Evolutionary conservation across 1,140 invertebrate genomes (phyloP).

Genomic region (Diploscapter pachys): DNA sequence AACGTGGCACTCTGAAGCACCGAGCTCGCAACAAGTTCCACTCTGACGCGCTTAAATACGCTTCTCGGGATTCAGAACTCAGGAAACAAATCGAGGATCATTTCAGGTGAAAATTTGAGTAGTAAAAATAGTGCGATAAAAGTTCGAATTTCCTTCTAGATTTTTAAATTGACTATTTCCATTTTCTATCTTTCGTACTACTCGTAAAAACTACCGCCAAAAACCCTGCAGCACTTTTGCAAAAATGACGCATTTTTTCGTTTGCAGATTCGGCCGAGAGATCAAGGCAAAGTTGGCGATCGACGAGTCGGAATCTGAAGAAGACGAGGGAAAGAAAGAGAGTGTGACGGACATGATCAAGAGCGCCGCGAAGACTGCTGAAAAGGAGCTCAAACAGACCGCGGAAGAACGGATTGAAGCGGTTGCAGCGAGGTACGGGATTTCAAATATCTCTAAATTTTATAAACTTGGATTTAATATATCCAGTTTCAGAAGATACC

Average conservation of each 20-base stretch:
- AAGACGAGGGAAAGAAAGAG: neutral
- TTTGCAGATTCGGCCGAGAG: constrained; percentile 69
- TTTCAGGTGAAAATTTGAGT: constrained; percentile 12
- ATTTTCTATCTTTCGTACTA: neutral
- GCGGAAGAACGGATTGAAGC: too few relatives aligned
- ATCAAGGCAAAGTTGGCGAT: constrained; percentile 60
- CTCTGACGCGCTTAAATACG: constrained; percentile 19
- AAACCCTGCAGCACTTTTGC: too few relatives aligned
- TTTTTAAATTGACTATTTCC: neutral
- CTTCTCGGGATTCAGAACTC: constrained; percentile 15
- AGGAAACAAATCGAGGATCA: constrained; percentile 31
- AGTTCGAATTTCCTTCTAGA: neutral
- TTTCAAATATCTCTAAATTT: too few relatives aligned
- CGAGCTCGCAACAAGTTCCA: constrained; percentile 88
- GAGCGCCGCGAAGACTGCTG: too few relatives aligned
- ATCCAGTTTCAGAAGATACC: too few relatives aligned
- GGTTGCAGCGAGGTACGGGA: too few relatives aligned
- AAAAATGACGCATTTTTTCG: neutral
- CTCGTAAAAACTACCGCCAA: too few relatives aligned
- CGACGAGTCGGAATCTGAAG: neutral
- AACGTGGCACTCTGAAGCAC: constrained; percentile 84
- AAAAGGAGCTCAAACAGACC: too few relatives aligned
- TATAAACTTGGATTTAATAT: too few relatives aligned
- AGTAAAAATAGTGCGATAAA: neutral
- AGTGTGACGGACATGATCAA: constrained; percentile 22